Evolutionary conservation across 2,797 vertebrate species (phyloP).

Genomic region (Cuculus canorus): DNA sequence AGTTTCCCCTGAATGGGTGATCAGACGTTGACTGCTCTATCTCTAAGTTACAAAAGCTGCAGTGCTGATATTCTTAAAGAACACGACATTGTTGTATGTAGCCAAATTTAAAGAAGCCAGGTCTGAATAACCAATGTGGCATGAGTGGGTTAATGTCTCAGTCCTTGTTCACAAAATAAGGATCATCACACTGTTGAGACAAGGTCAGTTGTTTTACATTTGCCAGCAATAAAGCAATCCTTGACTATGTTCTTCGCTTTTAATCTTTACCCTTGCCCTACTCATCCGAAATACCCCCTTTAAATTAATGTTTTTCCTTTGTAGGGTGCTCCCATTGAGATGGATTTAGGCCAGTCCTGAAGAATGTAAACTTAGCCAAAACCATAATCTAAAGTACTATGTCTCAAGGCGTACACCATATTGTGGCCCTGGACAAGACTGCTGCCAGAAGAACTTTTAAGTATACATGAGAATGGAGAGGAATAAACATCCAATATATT

Average conservation of each 20-base stretch:
- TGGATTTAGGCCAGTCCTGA: not conserved
- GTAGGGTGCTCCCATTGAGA: not conserved
- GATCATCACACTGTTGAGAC: not conserved
- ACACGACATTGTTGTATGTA: not conserved
- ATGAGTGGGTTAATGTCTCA: not conserved
- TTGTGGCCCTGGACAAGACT: not conserved
- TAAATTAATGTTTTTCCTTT: not conserved
- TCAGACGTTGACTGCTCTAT: rapidly evolving
- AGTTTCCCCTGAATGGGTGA: not conserved
- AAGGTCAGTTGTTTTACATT: not conserved
- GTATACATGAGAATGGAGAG: not conserved
- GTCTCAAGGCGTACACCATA: not conserved
- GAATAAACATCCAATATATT: not conserved
- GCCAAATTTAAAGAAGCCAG: not conserved
- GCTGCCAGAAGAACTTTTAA: not conserved
- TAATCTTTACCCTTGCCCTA: not conserved
- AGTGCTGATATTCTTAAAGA: not conserved
- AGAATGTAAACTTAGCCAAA: not conserved
- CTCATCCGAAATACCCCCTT: not conserved
- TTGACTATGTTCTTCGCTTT: not conserved
- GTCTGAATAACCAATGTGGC: not conserved
- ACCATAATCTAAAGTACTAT: not conserved
- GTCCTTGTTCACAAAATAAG: not conserved
- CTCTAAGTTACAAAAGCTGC: not conserved
- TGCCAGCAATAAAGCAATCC: not conserved